Percentiles rank a stretch among this genome's conserved stretches.
phyloP scores from a whole-genome alignment of 2,888 invertebrate genomes.

The Sphaerophoria taeniata region DNA sequence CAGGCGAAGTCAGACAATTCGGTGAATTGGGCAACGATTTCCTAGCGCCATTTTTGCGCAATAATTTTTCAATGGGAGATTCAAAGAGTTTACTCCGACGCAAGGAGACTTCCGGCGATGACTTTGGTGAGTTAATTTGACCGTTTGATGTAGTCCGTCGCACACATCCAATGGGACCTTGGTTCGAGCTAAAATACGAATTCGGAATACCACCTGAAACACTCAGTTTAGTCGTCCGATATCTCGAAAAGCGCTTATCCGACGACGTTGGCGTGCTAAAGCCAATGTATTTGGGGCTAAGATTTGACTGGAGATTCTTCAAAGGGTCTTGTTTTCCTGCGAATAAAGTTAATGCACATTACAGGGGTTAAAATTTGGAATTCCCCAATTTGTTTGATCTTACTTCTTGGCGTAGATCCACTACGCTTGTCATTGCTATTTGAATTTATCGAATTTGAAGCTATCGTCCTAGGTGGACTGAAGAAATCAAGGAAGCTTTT shows the following conservation, averaged over 20 bases:
- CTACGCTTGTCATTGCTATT: conserved; percentile 36
- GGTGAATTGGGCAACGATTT: conserved; percentile 52
- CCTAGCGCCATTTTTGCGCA: conserved; percentile 79
- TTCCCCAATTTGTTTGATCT: conserved; percentile 28
- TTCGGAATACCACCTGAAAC: conserved; percentile 27
- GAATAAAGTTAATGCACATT: conserved; percentile 21
- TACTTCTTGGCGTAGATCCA: conserved; percentile 76
- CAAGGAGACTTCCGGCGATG: conserved; percentile 45
- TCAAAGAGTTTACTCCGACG: conserved; percentile 75
- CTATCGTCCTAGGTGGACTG: conserved; percentile 44
- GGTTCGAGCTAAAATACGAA: conserved; percentile 36
- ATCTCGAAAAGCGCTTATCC: conserved; percentile 60
- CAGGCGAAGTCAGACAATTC: not conserved
- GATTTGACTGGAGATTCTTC: conserved; percentile 79
- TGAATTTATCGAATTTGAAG: not conserved
- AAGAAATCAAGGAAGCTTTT: conserved; percentile 41
- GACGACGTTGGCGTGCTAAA: conserved; percentile 76
- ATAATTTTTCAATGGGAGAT: conserved; percentile 81
- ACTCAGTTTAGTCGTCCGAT: conserved; percentile 59
- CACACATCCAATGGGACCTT: conserved; percentile 67
- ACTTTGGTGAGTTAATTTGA: conserved; percentile 59
- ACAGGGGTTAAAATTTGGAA: not conserved
- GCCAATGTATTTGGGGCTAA: conserved; percentile 82
- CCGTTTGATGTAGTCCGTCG: conserved; percentile 50
- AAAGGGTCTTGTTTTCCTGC: conserved; percentile 78